phyloP scores from a whole-genome alignment of 2,113 vertebrate genomes.

The Eretmochelys imbricata region DNA sequence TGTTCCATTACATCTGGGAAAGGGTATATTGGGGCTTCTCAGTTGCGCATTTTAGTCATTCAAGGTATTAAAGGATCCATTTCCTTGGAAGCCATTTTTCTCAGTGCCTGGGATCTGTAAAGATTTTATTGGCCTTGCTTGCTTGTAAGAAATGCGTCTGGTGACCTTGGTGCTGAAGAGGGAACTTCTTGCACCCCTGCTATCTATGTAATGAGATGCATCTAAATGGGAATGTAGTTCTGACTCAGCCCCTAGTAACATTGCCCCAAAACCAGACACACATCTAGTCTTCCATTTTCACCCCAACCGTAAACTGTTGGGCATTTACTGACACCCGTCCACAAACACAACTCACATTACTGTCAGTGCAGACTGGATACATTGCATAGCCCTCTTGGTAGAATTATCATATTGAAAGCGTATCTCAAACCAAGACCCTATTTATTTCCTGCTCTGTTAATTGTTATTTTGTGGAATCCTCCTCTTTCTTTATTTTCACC shows the following conservation, averaged over 20 bases:
- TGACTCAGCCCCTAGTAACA: neutral
- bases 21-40: neutral
- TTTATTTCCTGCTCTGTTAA: neutral
- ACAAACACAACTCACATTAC: neutral
- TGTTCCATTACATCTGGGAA: neutral
- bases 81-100: neutral
- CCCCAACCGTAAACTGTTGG: neutral
- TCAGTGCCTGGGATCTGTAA: neutral
- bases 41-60: neutral
- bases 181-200: neutral
- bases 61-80: neutral
- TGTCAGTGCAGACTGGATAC: neutral
- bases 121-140: neutral
- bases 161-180: neutral
- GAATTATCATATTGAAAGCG: neutral
- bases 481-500: neutral
- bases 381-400: neutral
- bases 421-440: neutral
- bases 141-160: neutral
- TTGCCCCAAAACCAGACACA: neutral
- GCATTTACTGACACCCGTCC: neutral
- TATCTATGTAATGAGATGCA: neutral
- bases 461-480: neutral
- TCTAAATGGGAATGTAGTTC: neutral
- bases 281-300: neutral